Percentiles rank a stretch among this genome's conserved stretches.
Evolutionary conservation across 2,113 vertebrate genomes (phyloP).

Genomic region (Hippopotamus amphibius): DNA sequence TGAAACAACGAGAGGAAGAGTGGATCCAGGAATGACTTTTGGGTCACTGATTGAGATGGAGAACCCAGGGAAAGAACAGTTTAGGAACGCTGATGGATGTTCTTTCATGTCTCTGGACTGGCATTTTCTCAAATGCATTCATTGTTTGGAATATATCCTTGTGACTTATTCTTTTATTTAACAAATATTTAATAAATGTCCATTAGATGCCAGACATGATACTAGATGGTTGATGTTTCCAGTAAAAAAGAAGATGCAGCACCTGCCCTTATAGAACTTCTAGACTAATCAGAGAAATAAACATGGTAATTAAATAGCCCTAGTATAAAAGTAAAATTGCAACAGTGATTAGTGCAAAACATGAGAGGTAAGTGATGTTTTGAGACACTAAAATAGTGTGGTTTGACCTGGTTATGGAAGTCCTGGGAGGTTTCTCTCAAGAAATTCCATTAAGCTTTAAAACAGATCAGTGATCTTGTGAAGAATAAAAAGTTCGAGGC

Average conservation of each 20-base stretch:
- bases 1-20: not conserved
- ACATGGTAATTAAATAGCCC: not conserved
- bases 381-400: not conserved
- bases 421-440: not conserved
- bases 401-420: not conserved
- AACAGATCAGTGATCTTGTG: not conserved
- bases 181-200: not conserved
- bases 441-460: not conserved
- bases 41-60: not conserved
- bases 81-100: not conserved
- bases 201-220: too few relatives aligned
- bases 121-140: not conserved
- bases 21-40: not conserved
- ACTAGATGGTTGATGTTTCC: not conserved
- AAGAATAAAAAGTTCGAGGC: not conserved
- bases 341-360: not conserved
- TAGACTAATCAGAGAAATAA: not conserved
- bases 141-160: not conserved
- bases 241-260: not conserved
- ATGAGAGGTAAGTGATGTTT: not conserved
- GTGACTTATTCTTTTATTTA: not conserved
- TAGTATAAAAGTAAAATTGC: not conserved
- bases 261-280: not conserved
- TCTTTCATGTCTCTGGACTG: not conserved
- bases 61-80: not conserved